Conservation (phyloP, 2,888 invertebrate species). For the Scrobipalpa costella region DNA sequence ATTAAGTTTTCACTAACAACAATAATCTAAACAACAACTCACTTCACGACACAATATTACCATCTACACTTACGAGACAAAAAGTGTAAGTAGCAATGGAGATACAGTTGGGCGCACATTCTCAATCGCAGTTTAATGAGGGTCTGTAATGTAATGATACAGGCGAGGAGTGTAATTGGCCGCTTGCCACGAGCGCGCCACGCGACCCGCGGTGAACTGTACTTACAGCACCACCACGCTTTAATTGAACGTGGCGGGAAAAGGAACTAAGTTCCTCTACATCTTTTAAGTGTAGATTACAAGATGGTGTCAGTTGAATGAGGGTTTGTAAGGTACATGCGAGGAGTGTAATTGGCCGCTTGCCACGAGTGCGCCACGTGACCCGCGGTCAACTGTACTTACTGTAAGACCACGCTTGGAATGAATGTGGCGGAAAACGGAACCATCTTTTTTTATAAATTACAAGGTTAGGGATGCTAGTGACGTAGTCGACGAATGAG, state of each 20-base stretch:
- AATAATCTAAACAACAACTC: background rate
- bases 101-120: conserved; percentile 69
- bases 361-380: conserved; percentile 13
- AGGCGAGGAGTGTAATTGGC: conserved; percentile 75
- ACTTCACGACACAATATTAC: background rate
- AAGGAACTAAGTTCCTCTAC: background rate
- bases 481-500: too few species aligned
- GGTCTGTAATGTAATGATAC: conserved; percentile 34
- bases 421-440: too few species aligned
- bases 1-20: background rate
- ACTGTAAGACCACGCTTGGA: background rate
- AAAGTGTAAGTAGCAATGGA: conserved; percentile 43
- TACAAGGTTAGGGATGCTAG: too few species aligned
- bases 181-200: conserved; percentile 28
- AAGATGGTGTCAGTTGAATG: conserved; percentile 71
- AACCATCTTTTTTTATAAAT: too few species aligned
- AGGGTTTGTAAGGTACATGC: conserved; percentile 52
- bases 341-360: conserved; percentile 70
- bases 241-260: too few species aligned
- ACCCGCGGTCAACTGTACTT: conserved; percentile 12
- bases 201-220: conserved; percentile 17
- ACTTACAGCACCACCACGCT: background rate
- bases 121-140: conserved; percentile 71
- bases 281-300: too few species aligned
- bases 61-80: conserved; percentile 33